Evolutionary conservation across 2,113 vertebrate species (phyloP), one percentile per base, ranked within the genome.

Genomic region (Astur gentilis): DNA sequence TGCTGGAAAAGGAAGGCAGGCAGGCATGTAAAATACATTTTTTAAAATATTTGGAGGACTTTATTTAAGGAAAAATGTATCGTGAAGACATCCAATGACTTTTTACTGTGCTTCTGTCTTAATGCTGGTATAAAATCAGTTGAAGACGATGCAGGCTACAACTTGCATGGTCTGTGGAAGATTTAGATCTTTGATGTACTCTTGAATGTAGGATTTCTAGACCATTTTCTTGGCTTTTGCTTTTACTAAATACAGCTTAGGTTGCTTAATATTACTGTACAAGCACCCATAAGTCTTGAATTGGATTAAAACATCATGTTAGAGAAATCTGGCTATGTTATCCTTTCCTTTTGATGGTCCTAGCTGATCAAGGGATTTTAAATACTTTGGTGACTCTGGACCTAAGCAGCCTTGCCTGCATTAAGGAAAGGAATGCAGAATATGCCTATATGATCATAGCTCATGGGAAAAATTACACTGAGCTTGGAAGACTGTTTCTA

Each of bases 401-500:
- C 34, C 4, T 5, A 81, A 80, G 23, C 11, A 88, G 38, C 7
- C 32, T 80, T 83, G 52, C 77, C 71, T 88, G 26, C 52, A 81
- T 90, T 92, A 90, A 54, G 31, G 50, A 92, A 93, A 91, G 29
- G 64, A 87, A 92, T 87, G 64, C 15, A 90, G 71, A 89, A 86
- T 84, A 89, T 91, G 45, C 32, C 23, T 50, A 31, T 83, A 13
- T 55, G 44, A 55, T 66, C 5, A 2, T n/a, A 90, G 55, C 17
- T 83, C 29, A 77, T 70, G 38, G 23, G 17, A 52, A 77, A 94
- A 86, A 83, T 58, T 66, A 47, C 22, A 62, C 47, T 38, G 19
- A 58, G 13, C 29, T 92, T 81, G 32, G 21, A 92, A 96, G 17
- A 13, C 26, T 75, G 11, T 71, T 86, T 66, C 50, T 86, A 26